Percentiles rank a stretch among this genome's conserved stretches.
phyloP scores from a whole-genome alignment of 1,140 invertebrate genomes.

The Rhynchophorus ferrugineus region DNA sequence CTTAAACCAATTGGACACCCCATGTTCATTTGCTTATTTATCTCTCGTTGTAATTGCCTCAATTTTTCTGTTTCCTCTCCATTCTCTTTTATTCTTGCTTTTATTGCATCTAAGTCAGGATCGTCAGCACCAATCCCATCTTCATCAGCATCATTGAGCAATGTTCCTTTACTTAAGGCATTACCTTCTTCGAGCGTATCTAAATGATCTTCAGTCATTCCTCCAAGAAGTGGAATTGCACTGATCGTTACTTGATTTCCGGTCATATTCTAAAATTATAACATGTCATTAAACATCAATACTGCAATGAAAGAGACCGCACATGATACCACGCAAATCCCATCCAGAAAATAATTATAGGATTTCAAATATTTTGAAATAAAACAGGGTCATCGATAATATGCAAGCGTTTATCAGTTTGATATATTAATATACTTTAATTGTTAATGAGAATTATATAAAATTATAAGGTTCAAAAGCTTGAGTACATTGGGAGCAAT shows the following conservation, averaged over 20 bases:
- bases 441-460: no score
- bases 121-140: conserved; percentile 45
- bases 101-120: conserved; percentile 87
- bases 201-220: conserved; percentile 49
- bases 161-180: conserved; percentile 39
- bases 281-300: no score
- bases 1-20: conserved; percentile 75
- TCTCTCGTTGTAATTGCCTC: conserved; percentile 94
- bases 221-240: conserved; percentile 12
- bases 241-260: conserved; percentile 47
- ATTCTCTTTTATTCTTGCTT: conserved; percentile 94
- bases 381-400: neutral
- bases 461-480: conserved; percentile 1
- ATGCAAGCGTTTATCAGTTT: neutral
- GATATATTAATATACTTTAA: no score
- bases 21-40: conserved; percentile 95
- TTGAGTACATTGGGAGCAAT: neutral
- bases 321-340: no score
- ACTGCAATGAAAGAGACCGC: no score
- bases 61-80: conserved; percentile 98
- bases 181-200: conserved; percentile 51
- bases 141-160: conserved; percentile 38
- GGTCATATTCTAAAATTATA: conserved; percentile 41
- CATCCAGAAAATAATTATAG: no score
- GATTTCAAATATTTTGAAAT: no score